A percentile compares a stretch with the other conserved stretches of the same genome.
Conservation (phyloP, 2,888 invertebrate species). For the Thymelicus sylvestris region DNA sequence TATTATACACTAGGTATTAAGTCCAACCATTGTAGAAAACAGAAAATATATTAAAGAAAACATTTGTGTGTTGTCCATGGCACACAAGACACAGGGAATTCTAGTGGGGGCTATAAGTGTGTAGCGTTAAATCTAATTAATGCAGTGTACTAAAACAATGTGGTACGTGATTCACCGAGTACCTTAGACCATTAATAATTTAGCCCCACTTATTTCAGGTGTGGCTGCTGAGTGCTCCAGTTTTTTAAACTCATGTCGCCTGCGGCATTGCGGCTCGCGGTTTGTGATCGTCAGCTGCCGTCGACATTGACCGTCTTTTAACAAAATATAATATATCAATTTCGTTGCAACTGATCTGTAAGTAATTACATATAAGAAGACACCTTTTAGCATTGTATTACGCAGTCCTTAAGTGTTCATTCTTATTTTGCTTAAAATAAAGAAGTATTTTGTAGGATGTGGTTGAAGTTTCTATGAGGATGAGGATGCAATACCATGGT, state of each 20-base stretch:
- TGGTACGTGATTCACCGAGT: neutral
- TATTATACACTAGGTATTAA: too few species aligned
- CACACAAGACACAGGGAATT: too few species aligned
- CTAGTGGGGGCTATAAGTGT: too few species aligned
- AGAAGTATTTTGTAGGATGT: too few species aligned
- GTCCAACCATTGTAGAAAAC: too few species aligned
- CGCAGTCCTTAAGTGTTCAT: neutral
- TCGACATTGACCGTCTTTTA: conserved; percentile 63
- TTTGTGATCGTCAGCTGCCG: conserved; percentile 47
- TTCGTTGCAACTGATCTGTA: conserved; percentile 52
- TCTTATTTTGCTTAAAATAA: too few species aligned
- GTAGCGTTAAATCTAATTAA: neutral
- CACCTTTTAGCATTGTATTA: conserved; percentile 1
- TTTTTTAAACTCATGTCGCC: conserved; percentile 44
- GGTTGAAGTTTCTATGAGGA: too few species aligned
- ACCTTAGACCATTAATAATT: neutral
- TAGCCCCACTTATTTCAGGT: conserved; percentile 46
- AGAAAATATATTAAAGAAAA: too few species aligned
- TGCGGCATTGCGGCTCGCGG: conserved; percentile 34
- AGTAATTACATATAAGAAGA: conserved; percentile 13
- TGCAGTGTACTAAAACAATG: neutral
- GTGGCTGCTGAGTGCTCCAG: conserved; percentile 54
- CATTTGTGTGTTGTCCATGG: too few species aligned
- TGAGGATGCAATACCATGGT: too few species aligned
- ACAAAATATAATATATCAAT: conserved; percentile 45